Conservation (phyloP, 2,113 vertebrate genomes). For the Neolamprologus fasciatus region DNA sequence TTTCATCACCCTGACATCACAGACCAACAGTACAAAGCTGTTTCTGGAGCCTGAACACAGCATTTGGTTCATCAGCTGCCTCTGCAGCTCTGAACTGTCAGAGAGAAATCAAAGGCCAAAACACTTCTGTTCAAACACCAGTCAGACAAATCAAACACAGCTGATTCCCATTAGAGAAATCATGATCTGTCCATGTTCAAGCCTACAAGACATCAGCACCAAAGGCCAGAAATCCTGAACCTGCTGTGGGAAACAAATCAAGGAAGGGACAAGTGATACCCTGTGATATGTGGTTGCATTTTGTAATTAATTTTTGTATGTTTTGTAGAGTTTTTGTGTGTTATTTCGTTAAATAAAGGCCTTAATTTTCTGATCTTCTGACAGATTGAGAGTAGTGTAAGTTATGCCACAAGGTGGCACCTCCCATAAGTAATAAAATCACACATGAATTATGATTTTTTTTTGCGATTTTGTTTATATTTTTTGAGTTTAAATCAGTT, state of each 20-base stretch:
- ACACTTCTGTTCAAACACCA: neutral
- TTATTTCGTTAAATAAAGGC: neutral
- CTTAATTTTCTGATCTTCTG: neutral
- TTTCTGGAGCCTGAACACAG: neutral
- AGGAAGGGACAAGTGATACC: neutral
- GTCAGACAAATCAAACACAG: neutral
- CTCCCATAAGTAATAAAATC: neutral
- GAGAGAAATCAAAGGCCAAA: neutral
- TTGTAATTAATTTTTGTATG: neutral
- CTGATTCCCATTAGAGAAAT: neutral
- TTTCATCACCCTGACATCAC: conserved; percentile 42
- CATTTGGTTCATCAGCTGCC: neutral
- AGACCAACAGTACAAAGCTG: conserved; percentile 4
- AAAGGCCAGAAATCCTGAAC: neutral
- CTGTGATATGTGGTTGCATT: neutral
- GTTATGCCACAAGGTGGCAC: neutral
- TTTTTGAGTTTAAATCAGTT: neutral
- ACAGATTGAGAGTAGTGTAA: neutral
- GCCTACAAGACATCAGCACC: neutral
- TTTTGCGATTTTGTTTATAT: neutral
- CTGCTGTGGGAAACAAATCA: neutral
- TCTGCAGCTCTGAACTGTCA: neutral
- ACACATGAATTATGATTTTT: neutral
- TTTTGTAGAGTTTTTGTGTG: neutral
- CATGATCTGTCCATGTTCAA: neutral